These are phyloP conservation scores for Pungitius pungitius DNA, from an alignment of 2,113 vertebrate species.

Conservation along the genomic window DNA sequence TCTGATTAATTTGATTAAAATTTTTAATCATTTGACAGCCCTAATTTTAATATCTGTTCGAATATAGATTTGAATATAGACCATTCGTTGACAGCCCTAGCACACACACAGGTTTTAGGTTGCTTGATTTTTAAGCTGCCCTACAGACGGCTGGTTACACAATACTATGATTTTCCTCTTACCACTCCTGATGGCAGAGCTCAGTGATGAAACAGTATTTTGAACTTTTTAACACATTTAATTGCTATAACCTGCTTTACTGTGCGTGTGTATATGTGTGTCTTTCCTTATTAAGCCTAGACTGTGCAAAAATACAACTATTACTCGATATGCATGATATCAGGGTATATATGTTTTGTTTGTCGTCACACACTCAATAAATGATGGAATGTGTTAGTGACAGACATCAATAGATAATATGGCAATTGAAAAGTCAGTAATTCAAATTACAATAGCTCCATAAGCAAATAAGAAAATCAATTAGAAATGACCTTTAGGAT, in stretches of 20 bases:
- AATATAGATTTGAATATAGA: no score
- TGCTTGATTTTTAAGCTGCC: conserved; percentile 63
- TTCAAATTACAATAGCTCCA: neutral
- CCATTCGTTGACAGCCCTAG: no score
- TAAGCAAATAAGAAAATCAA: neutral
- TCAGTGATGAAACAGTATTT: conserved; percentile 70
- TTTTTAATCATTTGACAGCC: no score
- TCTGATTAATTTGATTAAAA: no score
- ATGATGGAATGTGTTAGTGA: neutral
- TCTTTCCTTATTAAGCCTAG: no score
- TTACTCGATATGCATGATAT: neutral
- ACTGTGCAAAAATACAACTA: neutral
- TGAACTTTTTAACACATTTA: no score
- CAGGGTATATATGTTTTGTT: neutral
- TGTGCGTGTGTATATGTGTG: no score
- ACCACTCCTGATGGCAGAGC: conserved; percentile 58
- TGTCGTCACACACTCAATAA: neutral
- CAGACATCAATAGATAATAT: neutral
- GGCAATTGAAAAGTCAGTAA: neutral
- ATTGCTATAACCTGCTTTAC: neutral
- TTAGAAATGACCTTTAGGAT: no score
- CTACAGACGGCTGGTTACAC: conserved; percentile 70
- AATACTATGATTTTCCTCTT: conserved; percentile 70
- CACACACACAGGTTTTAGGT: conserved; percentile 56
- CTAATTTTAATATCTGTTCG: no score